Conservation (phyloP, 1,140 invertebrate genomes). For the Paramacrobiotus metropolitanus region DNA sequence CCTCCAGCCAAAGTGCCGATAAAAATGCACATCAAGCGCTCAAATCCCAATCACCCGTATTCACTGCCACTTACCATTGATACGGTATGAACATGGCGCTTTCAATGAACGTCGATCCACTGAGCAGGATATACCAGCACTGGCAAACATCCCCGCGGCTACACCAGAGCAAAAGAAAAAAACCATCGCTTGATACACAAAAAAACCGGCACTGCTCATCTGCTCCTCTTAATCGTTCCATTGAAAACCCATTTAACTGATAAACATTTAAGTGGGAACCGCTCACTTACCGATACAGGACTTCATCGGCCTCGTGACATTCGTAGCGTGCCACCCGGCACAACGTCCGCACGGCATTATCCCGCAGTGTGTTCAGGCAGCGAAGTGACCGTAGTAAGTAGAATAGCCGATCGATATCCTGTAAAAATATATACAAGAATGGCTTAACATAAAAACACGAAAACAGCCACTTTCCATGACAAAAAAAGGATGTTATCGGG, state of each 20-base stretch:
- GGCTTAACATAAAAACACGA: too few species aligned
- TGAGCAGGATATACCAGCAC: constrained; percentile 60
- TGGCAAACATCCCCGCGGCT: constrained; percentile 51
- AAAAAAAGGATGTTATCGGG: too few species aligned
- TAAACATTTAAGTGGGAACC: constrained; percentile 5
- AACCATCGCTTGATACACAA: constrained; percentile 7
- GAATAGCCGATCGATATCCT: constrained; percentile 52
- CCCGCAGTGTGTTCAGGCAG: constrained; percentile 40
- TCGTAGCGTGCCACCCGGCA: constrained; percentile 47
- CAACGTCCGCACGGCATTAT: constrained; percentile 39
- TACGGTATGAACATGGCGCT: constrained; percentile 59
- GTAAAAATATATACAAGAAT: constrained; percentile 17
- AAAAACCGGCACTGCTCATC: constrained; percentile 9
- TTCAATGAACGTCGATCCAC: constrained; percentile 67
- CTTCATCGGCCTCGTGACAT: constrained; percentile 47
- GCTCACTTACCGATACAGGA: constrained; percentile 44
- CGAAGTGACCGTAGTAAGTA: constrained; percentile 45
- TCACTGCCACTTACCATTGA: constrained; percentile 48
- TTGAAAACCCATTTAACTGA: too few species aligned
- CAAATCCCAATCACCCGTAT: too few species aligned
- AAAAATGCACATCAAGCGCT: too few species aligned
- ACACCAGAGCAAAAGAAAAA: constrained; percentile 20
- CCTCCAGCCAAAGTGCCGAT: too few species aligned
- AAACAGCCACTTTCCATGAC: too few species aligned
- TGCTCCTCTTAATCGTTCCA: too few species aligned